Conservation (phyloP, 2,113 vertebrate species). For the Pterocles gutturalis region DNA sequence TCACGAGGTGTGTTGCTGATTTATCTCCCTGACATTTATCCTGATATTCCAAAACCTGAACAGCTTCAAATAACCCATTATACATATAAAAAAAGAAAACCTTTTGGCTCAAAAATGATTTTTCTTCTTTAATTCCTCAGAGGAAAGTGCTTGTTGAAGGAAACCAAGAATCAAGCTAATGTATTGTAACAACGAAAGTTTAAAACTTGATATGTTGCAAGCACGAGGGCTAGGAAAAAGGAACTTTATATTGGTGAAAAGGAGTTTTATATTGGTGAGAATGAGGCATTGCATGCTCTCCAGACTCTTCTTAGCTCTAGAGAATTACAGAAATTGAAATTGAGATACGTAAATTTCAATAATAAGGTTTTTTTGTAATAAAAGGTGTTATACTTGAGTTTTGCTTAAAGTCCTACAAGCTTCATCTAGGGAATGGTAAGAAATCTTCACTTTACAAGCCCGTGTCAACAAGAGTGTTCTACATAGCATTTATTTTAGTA, state of each 20-base stretch:
- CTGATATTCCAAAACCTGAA: slow-evolving; percentile 48
- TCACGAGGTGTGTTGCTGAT: slow-evolving; percentile 48
- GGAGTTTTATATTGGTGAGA: no score
- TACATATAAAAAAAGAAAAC: neutral
- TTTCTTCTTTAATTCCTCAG: slow-evolving; percentile 1
- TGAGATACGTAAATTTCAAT: neutral
- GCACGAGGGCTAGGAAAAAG: neutral
- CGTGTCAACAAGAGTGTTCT: neutral
- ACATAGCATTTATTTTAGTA: neutral
- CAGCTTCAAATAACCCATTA: slow-evolving; percentile 14
- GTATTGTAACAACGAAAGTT: neutral
- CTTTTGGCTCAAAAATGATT: neutral
- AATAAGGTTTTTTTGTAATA: neutral
- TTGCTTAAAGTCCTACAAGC: neutral
- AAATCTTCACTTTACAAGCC: neutral
- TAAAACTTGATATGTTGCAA: neutral
- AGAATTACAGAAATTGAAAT: neutral
- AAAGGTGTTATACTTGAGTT: neutral
- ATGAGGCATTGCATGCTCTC: neutral
- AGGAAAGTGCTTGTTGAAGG: slow-evolving; percentile 3
- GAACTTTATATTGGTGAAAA: neutral
- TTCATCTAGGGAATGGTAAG: neutral
- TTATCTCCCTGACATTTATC: slow-evolving; percentile 53
- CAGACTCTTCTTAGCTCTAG: neutral
- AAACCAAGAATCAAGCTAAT: neutral